phyloP scores from a whole-genome alignment of 2,888 invertebrate species.

The Oegoconia quadripuncta region DNA sequence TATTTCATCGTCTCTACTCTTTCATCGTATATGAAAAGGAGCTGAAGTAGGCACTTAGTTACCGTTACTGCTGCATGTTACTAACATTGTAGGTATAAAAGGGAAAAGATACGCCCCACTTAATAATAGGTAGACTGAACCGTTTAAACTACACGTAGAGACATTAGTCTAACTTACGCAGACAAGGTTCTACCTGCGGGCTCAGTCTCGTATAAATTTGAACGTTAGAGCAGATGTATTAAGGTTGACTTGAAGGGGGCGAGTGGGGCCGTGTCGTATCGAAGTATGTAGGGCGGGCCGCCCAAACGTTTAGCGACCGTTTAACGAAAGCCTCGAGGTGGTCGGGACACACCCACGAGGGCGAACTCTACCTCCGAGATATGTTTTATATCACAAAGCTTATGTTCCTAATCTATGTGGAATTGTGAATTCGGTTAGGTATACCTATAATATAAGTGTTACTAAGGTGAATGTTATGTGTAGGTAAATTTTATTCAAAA shows the following conservation, averaged over 20 bases:
- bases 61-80: too few relatives aligned
- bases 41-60: too few relatives aligned
- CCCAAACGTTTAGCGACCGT: conserved; percentile 78
- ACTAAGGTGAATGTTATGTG: too few relatives aligned
- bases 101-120: conserved; percentile 53
- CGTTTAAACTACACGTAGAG: conserved; percentile 66
- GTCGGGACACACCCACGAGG: conserved; percentile 67
- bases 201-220: conserved; percentile 9
- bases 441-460: too few relatives aligned
- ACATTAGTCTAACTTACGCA: conserved; percentile 42
- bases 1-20: too few relatives aligned
- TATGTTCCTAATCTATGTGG: not conserved
- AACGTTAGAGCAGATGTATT: conserved; percentile 21
- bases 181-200: conserved; percentile 45
- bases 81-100: conserved; percentile 28
- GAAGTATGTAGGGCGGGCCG: conserved; percentile 73
- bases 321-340: conserved; percentile 67
- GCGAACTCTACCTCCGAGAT: conserved; percentile 23
- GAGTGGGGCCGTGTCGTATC: conserved; percentile 40
- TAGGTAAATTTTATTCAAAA: too few relatives aligned
- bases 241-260: conserved; percentile 33
- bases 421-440: not conserved
- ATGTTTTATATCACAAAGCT: conserved; percentile 17
- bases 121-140: conserved; percentile 51
- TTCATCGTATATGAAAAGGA: too few relatives aligned